Evolutionary conservation across 2,888 invertebrate genomes (phyloP).

Genomic region (Coleophora deauratella): DNA sequence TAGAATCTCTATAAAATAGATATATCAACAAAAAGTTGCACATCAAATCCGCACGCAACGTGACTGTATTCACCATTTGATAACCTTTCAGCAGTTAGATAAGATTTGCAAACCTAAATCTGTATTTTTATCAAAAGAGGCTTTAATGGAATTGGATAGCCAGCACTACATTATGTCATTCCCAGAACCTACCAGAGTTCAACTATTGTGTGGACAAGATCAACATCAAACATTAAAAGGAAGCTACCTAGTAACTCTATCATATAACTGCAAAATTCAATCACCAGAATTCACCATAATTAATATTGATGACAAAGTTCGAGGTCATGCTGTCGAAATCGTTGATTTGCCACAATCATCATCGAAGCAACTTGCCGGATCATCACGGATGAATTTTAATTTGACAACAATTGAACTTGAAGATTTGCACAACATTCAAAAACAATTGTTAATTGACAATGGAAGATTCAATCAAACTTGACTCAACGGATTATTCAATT

Average conservation of each 20-base stretch:
- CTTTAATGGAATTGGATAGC: background rate
- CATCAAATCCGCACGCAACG: too few relatives aligned
- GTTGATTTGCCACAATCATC: background rate
- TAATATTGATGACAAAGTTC: slow-evolving; percentile 3
- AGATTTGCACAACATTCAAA: background rate
- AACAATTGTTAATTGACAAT: background rate
- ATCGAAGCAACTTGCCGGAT: background rate
- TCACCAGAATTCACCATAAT: slow-evolving; percentile 3
- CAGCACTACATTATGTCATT: background rate
- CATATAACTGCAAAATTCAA: slow-evolving; percentile 1
- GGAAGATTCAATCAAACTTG: too few relatives aligned
- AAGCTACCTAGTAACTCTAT: slow-evolving; percentile 6
- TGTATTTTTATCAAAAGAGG: too few relatives aligned
- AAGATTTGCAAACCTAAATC: too few relatives aligned
- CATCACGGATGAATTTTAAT: background rate
- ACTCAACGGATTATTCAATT: too few relatives aligned
- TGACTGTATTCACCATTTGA: too few relatives aligned
- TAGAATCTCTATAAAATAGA: too few relatives aligned
- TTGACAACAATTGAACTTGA: background rate
- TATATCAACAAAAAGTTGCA: too few relatives aligned
- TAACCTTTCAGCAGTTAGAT: too few relatives aligned
- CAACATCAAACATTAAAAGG: slow-evolving; percentile 1
- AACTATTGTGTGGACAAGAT: background rate
- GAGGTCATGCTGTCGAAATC: slow-evolving; percentile 3
- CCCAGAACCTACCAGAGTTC: background rate